Evolutionary conservation across 1,140 invertebrate species (phyloP).

Genomic region (Diachasmimorpha longicaudata): DNA sequence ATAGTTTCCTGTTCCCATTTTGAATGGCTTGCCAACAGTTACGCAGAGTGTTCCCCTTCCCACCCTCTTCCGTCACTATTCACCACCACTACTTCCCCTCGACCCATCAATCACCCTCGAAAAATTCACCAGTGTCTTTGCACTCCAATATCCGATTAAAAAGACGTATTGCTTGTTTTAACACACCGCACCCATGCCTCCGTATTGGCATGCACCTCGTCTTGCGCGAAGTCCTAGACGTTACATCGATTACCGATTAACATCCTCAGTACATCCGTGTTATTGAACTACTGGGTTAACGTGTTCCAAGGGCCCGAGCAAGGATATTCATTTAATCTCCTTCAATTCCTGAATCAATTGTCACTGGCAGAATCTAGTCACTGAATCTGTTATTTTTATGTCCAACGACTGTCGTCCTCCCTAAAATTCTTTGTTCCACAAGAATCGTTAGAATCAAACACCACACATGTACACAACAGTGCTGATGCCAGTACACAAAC

Average conservation of each 20-base stretch:
- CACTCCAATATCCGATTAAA: background rate
- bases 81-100: background rate
- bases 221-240: background rate
- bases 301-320: no score
- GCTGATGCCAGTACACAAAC: no score
- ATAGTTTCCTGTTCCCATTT: slow-evolving; percentile 33
- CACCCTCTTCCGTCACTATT: background rate
- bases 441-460: no score
- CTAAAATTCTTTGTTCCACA: no score
- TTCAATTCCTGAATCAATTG: no score
- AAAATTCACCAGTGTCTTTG: background rate
- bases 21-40: slow-evolving; percentile 15
- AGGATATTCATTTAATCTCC: no score
- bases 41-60: slow-evolving; percentile 1
- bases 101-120: no score
- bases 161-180: background rate
- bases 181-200: background rate
- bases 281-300: background rate
- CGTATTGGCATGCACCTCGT: background rate
- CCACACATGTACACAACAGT: no score
- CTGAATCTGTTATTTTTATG: no score
- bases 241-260: background rate
- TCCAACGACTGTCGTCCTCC: no score
- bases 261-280: background rate
- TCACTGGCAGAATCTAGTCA: no score